Conservation (phyloP, 1,140 invertebrate species). For the Drosophila sproati region DNA sequence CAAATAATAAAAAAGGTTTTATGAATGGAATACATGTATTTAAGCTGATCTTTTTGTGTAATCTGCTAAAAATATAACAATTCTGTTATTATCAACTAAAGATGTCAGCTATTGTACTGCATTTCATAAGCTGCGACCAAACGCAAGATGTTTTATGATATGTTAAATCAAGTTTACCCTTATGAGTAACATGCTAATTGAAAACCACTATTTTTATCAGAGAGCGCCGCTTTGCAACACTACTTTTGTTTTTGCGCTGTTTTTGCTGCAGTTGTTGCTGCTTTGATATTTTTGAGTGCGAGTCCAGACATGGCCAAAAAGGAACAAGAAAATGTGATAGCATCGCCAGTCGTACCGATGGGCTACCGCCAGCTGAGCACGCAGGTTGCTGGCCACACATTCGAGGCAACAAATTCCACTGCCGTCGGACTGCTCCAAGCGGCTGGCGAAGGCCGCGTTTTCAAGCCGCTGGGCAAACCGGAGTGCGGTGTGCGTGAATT, state of each 20-base stretch:
- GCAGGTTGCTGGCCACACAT: slow-evolving; percentile 90
- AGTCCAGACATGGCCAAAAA: slow-evolving; percentile 60
- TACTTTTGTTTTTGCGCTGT: slow-evolving; percentile 30
- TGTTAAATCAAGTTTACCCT: neutral
- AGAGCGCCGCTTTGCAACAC: slow-evolving; percentile 28
- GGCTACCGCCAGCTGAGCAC: slow-evolving; percentile 85
- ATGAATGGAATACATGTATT: neutral
- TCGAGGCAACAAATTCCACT: slow-evolving; percentile 85
- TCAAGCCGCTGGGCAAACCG: slow-evolving; percentile 90
- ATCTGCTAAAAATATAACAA: neutral
- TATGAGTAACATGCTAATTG: neutral
- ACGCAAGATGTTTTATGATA: neutral
- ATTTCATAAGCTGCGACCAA: neutral
- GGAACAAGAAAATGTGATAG: slow-evolving; percentile 45
- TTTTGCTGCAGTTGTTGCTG: slow-evolving; percentile 35
- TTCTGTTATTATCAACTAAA: neutral
- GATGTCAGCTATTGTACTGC: neutral
- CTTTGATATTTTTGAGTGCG: slow-evolving; percentile 17
- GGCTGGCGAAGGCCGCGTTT: slow-evolving; percentile 41
- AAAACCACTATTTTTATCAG: slow-evolving; percentile 32
- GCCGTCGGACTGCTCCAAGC: slow-evolving; percentile 77
- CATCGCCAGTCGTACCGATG: slow-evolving; percentile 52
- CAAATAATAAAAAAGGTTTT: neutral
- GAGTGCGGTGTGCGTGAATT: slow-evolving; percentile 89
- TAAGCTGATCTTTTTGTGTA: neutral